Percentiles rank a stretch among this genome's conserved stretches.
Conservation (phyloP, 30 jellyfish, hydroid and myxozoan species). For the Hydra vulgaris region DNA sequence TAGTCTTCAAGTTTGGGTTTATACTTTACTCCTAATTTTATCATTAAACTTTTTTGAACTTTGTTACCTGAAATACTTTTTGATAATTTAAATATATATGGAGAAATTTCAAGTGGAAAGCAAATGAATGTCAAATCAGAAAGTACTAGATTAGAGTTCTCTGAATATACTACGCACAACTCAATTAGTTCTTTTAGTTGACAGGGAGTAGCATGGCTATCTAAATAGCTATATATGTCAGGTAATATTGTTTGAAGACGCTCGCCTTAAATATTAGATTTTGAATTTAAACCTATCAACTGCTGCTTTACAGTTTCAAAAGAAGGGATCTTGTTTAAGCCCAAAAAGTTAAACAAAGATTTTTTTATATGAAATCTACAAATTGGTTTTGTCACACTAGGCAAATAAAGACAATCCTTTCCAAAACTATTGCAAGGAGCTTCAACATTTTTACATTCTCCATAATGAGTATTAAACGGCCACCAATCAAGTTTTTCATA, state of each 20-base stretch:
- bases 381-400: slow-evolving; percentile 1
- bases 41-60: slow-evolving; percentile 4
- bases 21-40: slow-evolving; percentile 33
- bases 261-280: not conserved
- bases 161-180: slow-evolving; percentile 5
- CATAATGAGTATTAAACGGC: not conserved
- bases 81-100: slow-evolving; percentile 35
- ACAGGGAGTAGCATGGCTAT: not conserved
- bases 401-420: not conserved
- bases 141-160: slow-evolving; percentile 13
- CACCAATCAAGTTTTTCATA: not conserved
- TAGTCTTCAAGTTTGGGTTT: slow-evolving; percentile 12
- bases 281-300: not conserved
- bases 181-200: not conserved
- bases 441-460: not conserved
- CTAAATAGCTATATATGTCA: not conserved
- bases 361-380: not conserved
- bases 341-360: not conserved
- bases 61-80: not conserved
- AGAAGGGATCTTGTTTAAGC: not conserved
- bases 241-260: not conserved
- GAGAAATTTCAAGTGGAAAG: slow-evolving; percentile 20
- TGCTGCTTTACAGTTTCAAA: slow-evolving; percentile 16
- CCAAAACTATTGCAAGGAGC: slow-evolving; percentile 10
- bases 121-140: slow-evolving; percentile 16